Conservation (phyloP, 2,888 invertebrate species). For the Acanthacorydalis orientalis region DNA sequence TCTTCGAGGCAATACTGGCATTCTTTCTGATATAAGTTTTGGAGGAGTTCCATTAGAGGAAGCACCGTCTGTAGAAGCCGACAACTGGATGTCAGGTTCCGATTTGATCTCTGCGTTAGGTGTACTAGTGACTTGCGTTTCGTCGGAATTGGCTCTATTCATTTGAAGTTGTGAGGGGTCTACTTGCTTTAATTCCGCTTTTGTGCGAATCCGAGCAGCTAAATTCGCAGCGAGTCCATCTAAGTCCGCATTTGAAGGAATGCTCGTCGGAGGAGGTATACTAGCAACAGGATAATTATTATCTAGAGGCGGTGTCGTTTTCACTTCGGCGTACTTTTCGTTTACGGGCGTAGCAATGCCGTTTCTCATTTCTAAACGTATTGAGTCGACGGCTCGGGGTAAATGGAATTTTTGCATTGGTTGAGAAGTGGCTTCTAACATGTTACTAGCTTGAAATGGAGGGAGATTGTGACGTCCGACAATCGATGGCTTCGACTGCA, state of each 20-base stretch:
- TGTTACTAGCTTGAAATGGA: slow-evolving; percentile 31
- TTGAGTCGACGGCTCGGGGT: slow-evolving; percentile 50
- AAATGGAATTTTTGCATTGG: slow-evolving; percentile 44
- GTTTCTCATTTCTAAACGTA: slow-evolving; percentile 29
- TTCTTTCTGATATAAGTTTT: slow-evolving; percentile 28
- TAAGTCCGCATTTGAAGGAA: slow-evolving; percentile 18
- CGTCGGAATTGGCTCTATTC: slow-evolving; percentile 1
- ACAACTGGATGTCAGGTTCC: background rate
- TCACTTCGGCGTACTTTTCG: background rate
- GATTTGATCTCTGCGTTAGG: slow-evolving; percentile 5
- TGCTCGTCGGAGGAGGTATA: background rate
- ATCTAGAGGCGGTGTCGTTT: slow-evolving; percentile 1
- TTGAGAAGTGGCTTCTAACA: slow-evolving; percentile 29
- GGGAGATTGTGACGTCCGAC: slow-evolving; percentile 30
- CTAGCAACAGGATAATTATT: background rate
- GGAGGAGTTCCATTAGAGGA: slow-evolving; percentile 25
- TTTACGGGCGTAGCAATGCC: slow-evolving; percentile 7
- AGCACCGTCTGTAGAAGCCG: slow-evolving; percentile 13
- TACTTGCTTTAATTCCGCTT: slow-evolving; percentile 60
- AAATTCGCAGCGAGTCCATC: slow-evolving; percentile 43
- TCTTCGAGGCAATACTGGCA: slow-evolving; percentile 25
- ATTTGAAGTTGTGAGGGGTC: slow-evolving; percentile 14
- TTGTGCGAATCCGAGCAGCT: slow-evolving; percentile 64
- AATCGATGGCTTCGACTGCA: slow-evolving; percentile 23
- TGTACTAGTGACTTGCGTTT: background rate